Conservation (phyloP, 2,113 vertebrate species). For the Serinus canaria region DNA sequence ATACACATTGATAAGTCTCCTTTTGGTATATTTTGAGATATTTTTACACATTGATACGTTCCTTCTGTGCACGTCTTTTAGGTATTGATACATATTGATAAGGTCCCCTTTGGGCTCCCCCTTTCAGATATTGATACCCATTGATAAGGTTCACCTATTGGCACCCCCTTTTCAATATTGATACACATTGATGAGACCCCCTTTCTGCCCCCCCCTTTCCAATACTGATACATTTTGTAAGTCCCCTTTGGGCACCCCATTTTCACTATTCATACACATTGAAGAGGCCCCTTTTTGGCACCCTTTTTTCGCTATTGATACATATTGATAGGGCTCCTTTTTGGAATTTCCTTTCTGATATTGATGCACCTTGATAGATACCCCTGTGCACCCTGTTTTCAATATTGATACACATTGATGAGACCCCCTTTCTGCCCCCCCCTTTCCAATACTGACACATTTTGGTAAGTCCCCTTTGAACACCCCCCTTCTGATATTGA, state of each 20-base stretch:
- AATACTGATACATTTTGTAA: not conserved
- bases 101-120: not conserved
- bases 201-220: not conserved
- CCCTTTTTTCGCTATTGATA: accelerated
- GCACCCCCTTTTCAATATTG: not conserved
- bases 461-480: not conserved
- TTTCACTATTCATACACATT: accelerated
- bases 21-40: not conserved
- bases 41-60: not conserved
- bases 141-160: no score
- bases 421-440: no score
- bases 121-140: not conserved
- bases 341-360: no score
- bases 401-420: not conserved
- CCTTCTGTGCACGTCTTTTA: no score
- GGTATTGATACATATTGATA: no score
- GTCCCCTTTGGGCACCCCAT: not conserved
- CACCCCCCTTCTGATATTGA: not conserved
- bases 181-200: not conserved
- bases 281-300: no score
- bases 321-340: no score
- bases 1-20: not conserved
- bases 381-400: accelerated
- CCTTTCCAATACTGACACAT: not conserved
- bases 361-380: not conserved